Evolutionary conservation across 2,888 invertebrate species (phyloP), one percentile per base, ranked within the genome.

Genomic region (Craniophora ligustri): DNA sequence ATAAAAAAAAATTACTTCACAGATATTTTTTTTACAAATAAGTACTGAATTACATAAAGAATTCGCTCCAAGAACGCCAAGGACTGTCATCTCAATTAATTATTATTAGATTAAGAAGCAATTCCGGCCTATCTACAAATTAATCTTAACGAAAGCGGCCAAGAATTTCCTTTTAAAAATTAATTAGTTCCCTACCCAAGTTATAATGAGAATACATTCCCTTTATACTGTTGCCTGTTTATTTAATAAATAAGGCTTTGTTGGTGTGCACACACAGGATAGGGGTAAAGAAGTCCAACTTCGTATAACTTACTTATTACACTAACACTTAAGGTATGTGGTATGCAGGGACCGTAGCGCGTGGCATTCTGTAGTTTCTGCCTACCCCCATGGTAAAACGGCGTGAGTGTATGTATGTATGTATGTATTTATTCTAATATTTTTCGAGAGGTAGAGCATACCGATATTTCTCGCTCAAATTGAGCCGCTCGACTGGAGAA

Each of bases 211-310:
- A 72, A 78, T 72, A 78, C 78, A 76, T 79, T 78, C 81, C 71
- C 75, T 79, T 79, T 79, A 82, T 74, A 68, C 67, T 67, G 75
- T 53, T 73, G 61, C 61, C 66, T 75, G 78, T 79, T 76, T 82
- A 82, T 82, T 80, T 76, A 84, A 82, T 83, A 82, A 82, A 77
- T 77, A 60, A 67, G 66, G 67, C 74, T 79, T 78, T 79, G 78
- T 78, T 75, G 71, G 66, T 38, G 13, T 54, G 59, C 55, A 63
- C 63, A 57, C 51, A 5, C 4, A 8, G 15, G 14, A 16, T 0
- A 35, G 7, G 1, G 5, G n/a, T 10, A 10, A 32, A 67, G 68
- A 67, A 67, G 68, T 15, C 7, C 21, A 11, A 51, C 2, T 19
- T 15, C 2, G 5, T n/a, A 5, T 5, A 26, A 26, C 10, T 10